Base-by-base conservation (phyloP, 2,888 invertebrate species). In the Sinelater perroti region DNA sequence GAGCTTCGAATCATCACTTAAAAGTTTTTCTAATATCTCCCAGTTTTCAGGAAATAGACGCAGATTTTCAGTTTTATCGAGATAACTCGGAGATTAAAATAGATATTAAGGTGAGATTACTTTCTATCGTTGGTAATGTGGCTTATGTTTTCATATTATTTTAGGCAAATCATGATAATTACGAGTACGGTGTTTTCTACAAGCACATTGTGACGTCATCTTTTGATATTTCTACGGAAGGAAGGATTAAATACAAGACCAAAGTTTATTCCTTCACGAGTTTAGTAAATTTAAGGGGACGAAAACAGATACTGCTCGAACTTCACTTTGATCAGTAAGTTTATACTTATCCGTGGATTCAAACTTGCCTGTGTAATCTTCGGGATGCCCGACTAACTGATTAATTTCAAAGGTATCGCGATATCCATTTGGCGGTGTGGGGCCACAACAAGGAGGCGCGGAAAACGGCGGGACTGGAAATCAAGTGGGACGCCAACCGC, bases 401-500 rank as follows among this genome's bases (percentile, higher is more conserved):
- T 44, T 59, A 46, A 61, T 60, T 17, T 40, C 66, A 10, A 72
- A 90, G 90, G 70, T 78, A 88, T 61, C 84, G 92, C 21, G 92
- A 93, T 74, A 82, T 93, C 21, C 87, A 89, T 71, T 74, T 93
- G 2, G 83, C 85, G 0, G 79, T 87, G 60, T 86, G 85, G 58
- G 83, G 86, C 1, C 81, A 86, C 61, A 82, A 85, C 30, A 82
- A 84, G 4, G 79, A 82, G 0, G 76, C 78, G 7, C 83, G 84
- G 46, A 90, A 90, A 71, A 86, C 88, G 17, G 78, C 88, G 0
- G 87, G 87, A 2, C 78, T 90, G 1, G 88, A 90, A 52, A 74
- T 93, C 11, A 90, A 91, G 74, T 93, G 93, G 93, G 92, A 93
- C 71, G 91, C 91, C 0, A 93, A 92, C 75, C 82, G 93, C 4